Conservation (phyloP, 1,140 invertebrate genomes). For the Euura saliciscinereae region DNA sequence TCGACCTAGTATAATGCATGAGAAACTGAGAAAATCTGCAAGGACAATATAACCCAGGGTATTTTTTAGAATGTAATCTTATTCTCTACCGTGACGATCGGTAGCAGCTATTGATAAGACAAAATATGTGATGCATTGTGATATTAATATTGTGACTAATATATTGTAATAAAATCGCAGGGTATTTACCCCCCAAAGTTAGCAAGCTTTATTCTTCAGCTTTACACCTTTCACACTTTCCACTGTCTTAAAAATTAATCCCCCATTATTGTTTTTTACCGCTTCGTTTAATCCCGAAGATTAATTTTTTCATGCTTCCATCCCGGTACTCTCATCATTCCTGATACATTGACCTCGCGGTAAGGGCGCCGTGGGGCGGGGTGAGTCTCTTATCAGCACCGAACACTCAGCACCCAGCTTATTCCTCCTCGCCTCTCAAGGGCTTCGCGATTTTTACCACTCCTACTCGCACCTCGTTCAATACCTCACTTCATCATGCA, state of each 20-base stretch:
- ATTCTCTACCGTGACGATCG: no score
- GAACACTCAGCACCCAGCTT: conserved; percentile 39
- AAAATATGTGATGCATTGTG: no score
- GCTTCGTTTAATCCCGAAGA: conserved; percentile 35
- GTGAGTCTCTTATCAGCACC: conserved; percentile 42
- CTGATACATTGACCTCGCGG: conserved; percentile 39
- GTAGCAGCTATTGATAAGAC: no score
- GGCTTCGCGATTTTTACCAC: not conserved
- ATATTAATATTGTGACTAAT: no score
- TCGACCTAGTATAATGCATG: no score
- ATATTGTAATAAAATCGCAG: no score
- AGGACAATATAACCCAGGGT: no score
- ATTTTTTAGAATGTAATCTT: no score
- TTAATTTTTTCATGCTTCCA: conserved; percentile 42
- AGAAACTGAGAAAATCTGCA: no score
- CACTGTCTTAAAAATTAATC: conserved; percentile 43
- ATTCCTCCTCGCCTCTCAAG: conserved; percentile 18
- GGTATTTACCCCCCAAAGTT: no score
- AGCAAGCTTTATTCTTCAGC: no score
- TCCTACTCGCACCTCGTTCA: not conserved
- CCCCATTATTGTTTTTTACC: conserved; percentile 38
- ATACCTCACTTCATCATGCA: not conserved
- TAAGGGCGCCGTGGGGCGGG: conserved; percentile 23
- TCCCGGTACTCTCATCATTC: conserved; percentile 11
- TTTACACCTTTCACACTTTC: not conserved